Base-by-base conservation (phyloP, 1,140 invertebrate genomes). In the Lithobius niger region DNA sequence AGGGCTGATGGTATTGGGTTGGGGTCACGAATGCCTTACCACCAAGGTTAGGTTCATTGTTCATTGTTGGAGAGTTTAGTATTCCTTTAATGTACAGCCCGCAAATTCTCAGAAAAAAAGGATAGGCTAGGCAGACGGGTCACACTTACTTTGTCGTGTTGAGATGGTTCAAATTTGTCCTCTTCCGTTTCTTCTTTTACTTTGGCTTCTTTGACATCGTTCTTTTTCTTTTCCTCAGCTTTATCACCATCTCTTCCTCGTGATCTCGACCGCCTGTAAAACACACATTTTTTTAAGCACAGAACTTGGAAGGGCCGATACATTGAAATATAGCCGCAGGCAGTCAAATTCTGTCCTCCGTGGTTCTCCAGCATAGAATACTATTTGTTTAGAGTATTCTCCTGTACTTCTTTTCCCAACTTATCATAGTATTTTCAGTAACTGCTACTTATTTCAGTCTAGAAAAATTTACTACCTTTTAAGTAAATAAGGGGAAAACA, bases 161-260 rank as follows among this genome's bases (percentile, higher is more conserved):
- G 10, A 48, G 44, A 21, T 25, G 10, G 21, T 26, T 54, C 52
- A 26, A 43, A 42, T 42, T 54, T 54, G 22, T 43, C 52, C 19
- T 52, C 54, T 3, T 52, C 26, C 16, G 25, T 2, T 49, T 49
- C 47, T 50, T 49, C 44, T 49, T 55, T 50, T 22, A 36, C 42
- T 47, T 44, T 31, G n/a, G n/a, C n/a, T 4, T 15, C 54, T 15
- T 27, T 26, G 3, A 25, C 48, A 6, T 50, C 24, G 3, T 13
- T 26, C 16, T 27, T 50, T 19, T 48, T 18, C 49, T 55, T 55
- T 3, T 21, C 45, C 10, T 55, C 47, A 26, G 3, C 25, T 55
- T 55, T 44, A 13, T 54, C 26, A 3, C 63, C 64, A 2, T 65
- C 61, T 45, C 61, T 59, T 22, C 57, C 56, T n/a, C 57, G 53